Conservation (phyloP, 1,140 invertebrate species). For the Halyomorpha halys region DNA sequence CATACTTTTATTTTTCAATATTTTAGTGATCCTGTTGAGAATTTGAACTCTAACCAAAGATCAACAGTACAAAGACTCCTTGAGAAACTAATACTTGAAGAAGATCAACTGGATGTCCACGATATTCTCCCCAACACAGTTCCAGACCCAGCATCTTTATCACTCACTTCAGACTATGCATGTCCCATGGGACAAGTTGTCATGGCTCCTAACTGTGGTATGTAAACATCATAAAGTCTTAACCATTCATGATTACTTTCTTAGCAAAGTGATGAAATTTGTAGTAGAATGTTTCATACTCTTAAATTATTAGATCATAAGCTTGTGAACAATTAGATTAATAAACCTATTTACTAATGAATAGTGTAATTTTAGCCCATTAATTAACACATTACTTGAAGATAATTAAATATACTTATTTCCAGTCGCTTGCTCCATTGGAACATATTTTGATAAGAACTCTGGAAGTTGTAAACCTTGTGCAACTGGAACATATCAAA, state of each 20-base stretch:
- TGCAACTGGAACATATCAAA: conserved; percentile 84
- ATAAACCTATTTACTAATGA: too few species aligned
- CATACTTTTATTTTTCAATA: conserved; percentile 33
- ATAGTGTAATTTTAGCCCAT: too few species aligned
- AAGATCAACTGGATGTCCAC: conserved; percentile 84
- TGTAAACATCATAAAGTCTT: conserved; percentile 31
- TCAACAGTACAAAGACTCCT: conserved; percentile 70
- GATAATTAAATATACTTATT: conserved; percentile 2
- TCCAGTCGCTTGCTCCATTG: conserved; percentile 85
- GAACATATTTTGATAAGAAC: conserved; percentile 71
- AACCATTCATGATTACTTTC: too few species aligned
- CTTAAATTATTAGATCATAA: too few species aligned
- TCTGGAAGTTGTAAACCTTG: conserved; percentile 72
- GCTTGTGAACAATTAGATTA: too few species aligned
- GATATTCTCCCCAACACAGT: conserved; percentile 89
- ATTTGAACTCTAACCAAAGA: conserved; percentile 74
- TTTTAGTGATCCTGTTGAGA: conserved; percentile 75
- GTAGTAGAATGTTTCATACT: too few species aligned
- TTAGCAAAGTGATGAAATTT: too few species aligned
- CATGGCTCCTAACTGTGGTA: conserved; percentile 80
- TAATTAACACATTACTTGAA: neutral
- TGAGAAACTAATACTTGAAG: conserved; percentile 78
- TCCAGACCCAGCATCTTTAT: conserved; percentile 79
- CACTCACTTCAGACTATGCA: conserved; percentile 79
- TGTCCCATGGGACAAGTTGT: conserved; percentile 88